Conservation (phyloP, 2,113 vertebrate genomes). For the Otolemur garnettii region DNA sequence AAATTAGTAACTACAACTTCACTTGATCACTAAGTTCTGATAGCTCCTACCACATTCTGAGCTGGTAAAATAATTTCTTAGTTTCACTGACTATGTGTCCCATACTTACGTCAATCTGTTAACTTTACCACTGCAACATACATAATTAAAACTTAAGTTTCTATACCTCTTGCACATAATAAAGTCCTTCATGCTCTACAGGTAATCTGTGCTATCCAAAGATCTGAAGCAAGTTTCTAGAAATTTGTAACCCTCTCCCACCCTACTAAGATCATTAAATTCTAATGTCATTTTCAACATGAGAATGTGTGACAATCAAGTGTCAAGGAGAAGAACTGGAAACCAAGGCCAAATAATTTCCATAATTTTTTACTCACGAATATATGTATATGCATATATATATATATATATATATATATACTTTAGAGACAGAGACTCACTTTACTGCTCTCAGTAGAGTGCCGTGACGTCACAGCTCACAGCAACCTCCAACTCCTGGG, state of each 20-base stretch:
- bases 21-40: slow-evolving; percentile 80
- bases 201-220: slow-evolving; percentile 50
- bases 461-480: no score
- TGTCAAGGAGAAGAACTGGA: slow-evolving; percentile 14
- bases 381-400: not conserved
- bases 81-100: slow-evolving; percentile 59
- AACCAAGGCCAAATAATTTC: slow-evolving; percentile 10
- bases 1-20: slow-evolving; percentile 81
- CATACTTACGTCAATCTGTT: slow-evolving; percentile 77
- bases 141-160: slow-evolving; percentile 40
- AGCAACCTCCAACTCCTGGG: no score
- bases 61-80: slow-evolving; percentile 61
- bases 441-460: no score
- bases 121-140: slow-evolving; percentile 38
- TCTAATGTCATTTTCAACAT: slow-evolving; percentile 49
- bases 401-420: no score
- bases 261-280: not conserved
- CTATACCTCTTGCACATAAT: not conserved
- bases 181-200: not conserved
- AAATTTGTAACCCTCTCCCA: not conserved
- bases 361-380: not conserved
- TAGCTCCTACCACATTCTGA: slow-evolving; percentile 81
- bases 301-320: slow-evolving; percentile 43
- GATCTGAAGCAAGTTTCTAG: slow-evolving; percentile 32
- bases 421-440: no score